Evolutionary conservation across 1,140 invertebrate species (phyloP).

Genomic region (Cataglyphis hispanica): DNA sequence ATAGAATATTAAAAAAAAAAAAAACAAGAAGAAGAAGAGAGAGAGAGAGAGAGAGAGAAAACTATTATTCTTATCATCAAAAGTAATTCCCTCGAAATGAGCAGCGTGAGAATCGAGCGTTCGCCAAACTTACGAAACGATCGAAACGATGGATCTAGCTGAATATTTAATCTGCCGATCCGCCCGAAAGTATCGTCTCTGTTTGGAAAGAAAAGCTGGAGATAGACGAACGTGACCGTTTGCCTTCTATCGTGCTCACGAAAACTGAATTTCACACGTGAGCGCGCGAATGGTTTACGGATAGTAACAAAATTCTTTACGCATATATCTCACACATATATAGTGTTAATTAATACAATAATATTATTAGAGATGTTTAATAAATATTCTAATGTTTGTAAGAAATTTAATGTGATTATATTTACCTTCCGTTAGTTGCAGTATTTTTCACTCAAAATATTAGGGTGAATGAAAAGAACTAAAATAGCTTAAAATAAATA

Average conservation of each 20-base stretch:
- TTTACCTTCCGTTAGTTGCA: too few species aligned
- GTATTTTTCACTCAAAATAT: too few species aligned
- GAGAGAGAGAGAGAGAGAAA: background rate
- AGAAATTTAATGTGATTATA: background rate
- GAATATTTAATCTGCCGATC: conserved; percentile 42
- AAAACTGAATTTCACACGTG: conserved; percentile 10
- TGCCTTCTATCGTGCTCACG: background rate
- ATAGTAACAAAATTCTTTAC: background rate
- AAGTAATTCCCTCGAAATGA: conserved; percentile 21
- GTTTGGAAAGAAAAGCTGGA: conserved; percentile 7
- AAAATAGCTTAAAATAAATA: too few species aligned
- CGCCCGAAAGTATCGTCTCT: background rate
- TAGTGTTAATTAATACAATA: background rate
- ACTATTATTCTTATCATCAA: background rate
- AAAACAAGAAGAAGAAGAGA: background rate
- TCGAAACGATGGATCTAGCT: background rate
- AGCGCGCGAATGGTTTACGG: background rate
- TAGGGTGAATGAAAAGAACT: too few species aligned
- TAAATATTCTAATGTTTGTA: background rate
- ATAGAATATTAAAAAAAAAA: conserved; percentile 8
- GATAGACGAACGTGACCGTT: conserved; percentile 39
- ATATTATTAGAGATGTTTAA: background rate
- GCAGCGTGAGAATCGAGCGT: conserved; percentile 20
- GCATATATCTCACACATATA: too few species aligned
- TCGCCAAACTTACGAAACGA: conserved; percentile 14